Evolutionary conservation across 2,113 vertebrate species (phyloP).

Genomic region (Chinchilla lanigera): DNA sequence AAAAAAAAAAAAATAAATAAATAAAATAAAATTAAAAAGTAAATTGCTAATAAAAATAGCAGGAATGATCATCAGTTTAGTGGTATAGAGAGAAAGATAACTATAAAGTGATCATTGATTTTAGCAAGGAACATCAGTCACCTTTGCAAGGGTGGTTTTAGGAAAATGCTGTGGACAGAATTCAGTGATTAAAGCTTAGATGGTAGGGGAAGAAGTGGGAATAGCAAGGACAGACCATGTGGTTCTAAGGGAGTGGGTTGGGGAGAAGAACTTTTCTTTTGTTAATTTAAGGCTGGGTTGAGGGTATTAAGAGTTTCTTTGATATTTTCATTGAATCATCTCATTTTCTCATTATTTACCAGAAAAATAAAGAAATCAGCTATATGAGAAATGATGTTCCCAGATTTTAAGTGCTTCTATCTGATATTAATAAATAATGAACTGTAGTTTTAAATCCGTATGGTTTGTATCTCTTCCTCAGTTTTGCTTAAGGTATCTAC

Average conservation of each 20-base stretch:
- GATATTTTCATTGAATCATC: constrained; percentile 51
- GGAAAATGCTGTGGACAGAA: constrained; percentile 20
- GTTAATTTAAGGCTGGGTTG: constrained; percentile 16
- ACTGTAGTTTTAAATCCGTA: constrained; percentile 50
- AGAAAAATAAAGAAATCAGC: constrained; percentile 30
- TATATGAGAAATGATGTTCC: constrained; percentile 42
- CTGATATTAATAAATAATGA: constrained; percentile 70
- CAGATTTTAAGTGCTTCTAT: constrained; percentile 41
- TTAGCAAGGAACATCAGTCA: constrained; percentile 46
- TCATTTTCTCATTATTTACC: constrained; percentile 66
- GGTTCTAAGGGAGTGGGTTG: not conserved
- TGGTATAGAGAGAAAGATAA: not conserved
- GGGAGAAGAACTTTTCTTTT: not conserved
- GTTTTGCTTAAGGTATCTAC: constrained; percentile 52
- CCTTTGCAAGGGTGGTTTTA: constrained; percentile 35
- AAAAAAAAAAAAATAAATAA: too few relatives aligned
- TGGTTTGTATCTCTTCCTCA: constrained; percentile 49
- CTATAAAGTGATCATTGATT: constrained; percentile 16
- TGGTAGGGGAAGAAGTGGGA: not conserved
- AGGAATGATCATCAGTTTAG: not conserved
- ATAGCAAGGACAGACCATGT: not conserved
- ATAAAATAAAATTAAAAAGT: too few relatives aligned
- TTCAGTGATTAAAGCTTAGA: not conserved
- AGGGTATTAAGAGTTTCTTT: constrained; percentile 17
- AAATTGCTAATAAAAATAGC: not conserved